A percentile compares a stretch with the other conserved stretches of the same genome.
phyloP scores from a whole-genome alignment of 2,113 vertebrate species.

The Crotalus helleri region DNA sequence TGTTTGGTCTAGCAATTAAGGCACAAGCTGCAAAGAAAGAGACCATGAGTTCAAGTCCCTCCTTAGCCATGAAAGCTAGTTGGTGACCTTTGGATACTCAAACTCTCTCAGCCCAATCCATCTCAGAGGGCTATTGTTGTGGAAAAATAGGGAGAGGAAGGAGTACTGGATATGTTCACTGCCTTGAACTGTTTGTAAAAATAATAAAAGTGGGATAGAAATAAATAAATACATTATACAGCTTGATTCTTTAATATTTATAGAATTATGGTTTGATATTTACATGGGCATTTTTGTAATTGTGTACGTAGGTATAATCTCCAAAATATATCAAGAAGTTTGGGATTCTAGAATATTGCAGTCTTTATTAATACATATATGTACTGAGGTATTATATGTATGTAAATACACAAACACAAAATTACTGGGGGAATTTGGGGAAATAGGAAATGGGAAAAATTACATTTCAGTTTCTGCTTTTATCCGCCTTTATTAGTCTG shows the following conservation, averaged over 20 bases:
- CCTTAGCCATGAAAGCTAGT: neutral
- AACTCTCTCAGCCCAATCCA: neutral
- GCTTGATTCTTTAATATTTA: neutral
- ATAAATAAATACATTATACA: neutral
- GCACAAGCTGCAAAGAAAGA: neutral
- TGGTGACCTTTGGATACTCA: neutral
- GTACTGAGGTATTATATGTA: neutral
- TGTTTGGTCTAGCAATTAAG: neutral
- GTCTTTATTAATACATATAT: neutral
- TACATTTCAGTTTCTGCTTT: neutral
- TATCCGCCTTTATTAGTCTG: neutral
- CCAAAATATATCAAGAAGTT: neutral
- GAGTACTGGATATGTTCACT: neutral
- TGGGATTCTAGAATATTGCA: neutral
- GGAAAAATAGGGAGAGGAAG: neutral
- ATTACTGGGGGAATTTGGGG: neutral
- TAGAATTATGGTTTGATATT: neutral
- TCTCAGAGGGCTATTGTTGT: neutral
- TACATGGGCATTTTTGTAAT: neutral
- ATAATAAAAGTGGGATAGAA: neutral
- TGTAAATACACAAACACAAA: neutral
- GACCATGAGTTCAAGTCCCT: neutral
- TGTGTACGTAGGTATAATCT: neutral
- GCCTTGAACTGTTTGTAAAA: neutral
- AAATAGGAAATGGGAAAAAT: neutral